phyloP scores from a whole-genome alignment of 2,797 vertebrate species.

The Semaprochilodus insignis region DNA sequence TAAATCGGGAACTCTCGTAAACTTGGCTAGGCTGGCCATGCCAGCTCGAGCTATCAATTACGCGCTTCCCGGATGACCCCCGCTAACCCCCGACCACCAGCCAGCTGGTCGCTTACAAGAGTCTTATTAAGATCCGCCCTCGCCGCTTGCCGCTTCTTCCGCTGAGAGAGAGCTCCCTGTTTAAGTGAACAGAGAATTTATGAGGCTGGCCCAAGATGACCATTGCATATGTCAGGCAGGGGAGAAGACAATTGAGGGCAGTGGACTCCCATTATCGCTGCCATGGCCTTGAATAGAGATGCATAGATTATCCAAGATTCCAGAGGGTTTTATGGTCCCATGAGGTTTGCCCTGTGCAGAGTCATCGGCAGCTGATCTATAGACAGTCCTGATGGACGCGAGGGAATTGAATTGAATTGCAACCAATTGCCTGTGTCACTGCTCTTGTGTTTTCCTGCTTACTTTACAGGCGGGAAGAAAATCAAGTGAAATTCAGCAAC shows the following conservation, averaged over 20 bases:
- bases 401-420: constrained; percentile 9
- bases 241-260: constrained; percentile 24
- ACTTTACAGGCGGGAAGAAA: constrained; percentile 3
- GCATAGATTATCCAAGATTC: constrained; percentile 46
- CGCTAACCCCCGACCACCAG: constrained; percentile 58
- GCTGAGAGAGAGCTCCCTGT: constrained; percentile 1
- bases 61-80: constrained; percentile 41
- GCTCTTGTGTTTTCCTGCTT: constrained; percentile 37
- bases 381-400: constrained; percentile 1
- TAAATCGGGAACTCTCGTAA: constrained; percentile 53
- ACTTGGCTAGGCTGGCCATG: constrained; percentile 25
- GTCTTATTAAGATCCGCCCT: constrained; percentile 58
- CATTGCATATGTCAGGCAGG: constrained; percentile 36
- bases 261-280: constrained; percentile 44
- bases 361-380: constrained; percentile 12
- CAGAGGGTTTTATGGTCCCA: constrained; percentile 28
- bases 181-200: constrained; percentile 53
- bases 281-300: constrained; percentile 41
- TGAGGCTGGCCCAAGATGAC: constrained; percentile 19
- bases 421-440: neutral
- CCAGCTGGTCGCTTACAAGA: constrained; percentile 76
- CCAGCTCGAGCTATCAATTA: constrained; percentile 51
- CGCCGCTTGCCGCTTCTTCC: neutral
- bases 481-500: neutral
- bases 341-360: constrained; percentile 8